These are phyloP conservation scores for Gymnothorax reevesii DNA, from an alignment of 2,797 vertebrate genomes.

Conservation along the genomic window DNA sequence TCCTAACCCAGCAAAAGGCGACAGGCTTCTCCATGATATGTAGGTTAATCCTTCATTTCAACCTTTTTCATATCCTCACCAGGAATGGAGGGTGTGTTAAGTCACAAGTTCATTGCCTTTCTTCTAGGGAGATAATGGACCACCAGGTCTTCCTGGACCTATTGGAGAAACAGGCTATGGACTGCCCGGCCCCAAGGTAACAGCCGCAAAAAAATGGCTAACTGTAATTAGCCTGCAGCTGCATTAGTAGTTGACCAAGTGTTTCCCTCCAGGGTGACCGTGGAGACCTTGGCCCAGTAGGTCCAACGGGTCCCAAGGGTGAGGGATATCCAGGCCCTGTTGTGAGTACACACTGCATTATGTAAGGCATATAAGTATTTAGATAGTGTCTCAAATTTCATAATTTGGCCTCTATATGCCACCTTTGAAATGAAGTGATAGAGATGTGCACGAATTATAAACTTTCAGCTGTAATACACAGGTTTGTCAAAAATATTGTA, in stretches of 20 bases:
- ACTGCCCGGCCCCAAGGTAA: slow-evolving; percentile 87
- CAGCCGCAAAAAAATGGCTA: background rate
- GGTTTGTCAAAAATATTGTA: too few species aligned
- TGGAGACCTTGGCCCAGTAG: slow-evolving; percentile 74
- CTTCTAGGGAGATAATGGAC: slow-evolving; percentile 81
- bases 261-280: slow-evolving; percentile 76
- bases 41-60: background rate
- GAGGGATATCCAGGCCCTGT: slow-evolving; percentile 81
- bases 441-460: too few species aligned
- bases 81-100: slow-evolving; percentile 23
- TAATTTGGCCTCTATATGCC: too few species aligned
- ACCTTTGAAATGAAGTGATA: too few species aligned
- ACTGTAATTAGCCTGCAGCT: background rate
- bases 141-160: slow-evolving; percentile 77
- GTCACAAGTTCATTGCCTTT: slow-evolving; percentile 40
- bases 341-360: slow-evolving; percentile 66
- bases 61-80: background rate
- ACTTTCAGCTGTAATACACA: too few species aligned
- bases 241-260: background rate
- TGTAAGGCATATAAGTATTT: too few species aligned
- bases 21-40: background rate
- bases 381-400: too few species aligned
- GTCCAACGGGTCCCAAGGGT: slow-evolving; percentile 83
- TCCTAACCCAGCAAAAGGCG: background rate
- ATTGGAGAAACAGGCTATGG: slow-evolving; percentile 86